Percentiles rank a stretch among this genome's conserved stretches.
Conservation (phyloP, 2,888 invertebrate genomes). For the Chironomus riparius region DNA sequence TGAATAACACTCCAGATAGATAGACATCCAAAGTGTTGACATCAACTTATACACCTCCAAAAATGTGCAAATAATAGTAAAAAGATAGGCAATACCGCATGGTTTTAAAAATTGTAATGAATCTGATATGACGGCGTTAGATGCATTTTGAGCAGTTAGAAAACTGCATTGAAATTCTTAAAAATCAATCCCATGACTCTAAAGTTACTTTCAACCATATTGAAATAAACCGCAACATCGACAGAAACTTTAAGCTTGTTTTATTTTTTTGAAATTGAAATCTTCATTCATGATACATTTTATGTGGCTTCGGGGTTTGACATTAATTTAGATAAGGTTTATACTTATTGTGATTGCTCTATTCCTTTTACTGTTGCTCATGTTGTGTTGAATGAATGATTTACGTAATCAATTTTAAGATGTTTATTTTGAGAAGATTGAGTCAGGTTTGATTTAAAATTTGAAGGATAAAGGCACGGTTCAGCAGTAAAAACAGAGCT, state of each 20-base stretch:
- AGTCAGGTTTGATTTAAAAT: no score
- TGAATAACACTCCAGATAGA: no score
- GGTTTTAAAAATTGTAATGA: not conserved
- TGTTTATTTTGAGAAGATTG: no score
- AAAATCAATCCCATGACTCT: slow-evolving; percentile 16
- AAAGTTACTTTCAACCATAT: slow-evolving; percentile 1
- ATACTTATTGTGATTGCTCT: not conserved
- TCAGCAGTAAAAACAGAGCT: no score
- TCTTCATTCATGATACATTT: not conserved
- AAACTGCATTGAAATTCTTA: not conserved
- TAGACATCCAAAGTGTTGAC: no score
- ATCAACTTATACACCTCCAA: no score
- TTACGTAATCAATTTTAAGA: no score
- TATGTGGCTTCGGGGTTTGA: slow-evolving; percentile 13
- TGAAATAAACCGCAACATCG: slow-evolving; percentile 14
- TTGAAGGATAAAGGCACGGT: no score
- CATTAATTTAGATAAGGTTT: not conserved
- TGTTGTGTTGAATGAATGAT: no score
- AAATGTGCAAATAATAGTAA: no score
- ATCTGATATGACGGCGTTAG: not conserved
- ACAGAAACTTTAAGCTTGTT: not conserved
- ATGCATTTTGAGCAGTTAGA: not conserved
- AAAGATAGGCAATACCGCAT: no score
- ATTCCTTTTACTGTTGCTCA: not conserved
- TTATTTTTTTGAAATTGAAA: slow-evolving; percentile 8